Evolutionary conservation across 2,797 vertebrate species (phyloP).

Genomic region (Anguilla anguilla): DNA sequence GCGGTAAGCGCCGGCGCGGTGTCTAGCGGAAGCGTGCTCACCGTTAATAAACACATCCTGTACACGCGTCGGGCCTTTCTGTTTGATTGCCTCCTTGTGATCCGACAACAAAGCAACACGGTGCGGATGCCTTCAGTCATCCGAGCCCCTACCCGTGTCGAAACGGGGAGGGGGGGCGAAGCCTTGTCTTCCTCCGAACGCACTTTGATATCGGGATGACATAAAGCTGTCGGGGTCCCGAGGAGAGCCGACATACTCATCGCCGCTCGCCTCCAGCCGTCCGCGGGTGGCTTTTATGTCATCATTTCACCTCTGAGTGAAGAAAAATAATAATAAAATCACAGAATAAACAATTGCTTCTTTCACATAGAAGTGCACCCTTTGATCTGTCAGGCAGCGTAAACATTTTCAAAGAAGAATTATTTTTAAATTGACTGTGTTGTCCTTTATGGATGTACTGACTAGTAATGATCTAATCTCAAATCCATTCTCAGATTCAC

Average conservation of each 20-base stretch:
- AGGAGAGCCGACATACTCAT: background rate
- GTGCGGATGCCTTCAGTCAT: background rate
- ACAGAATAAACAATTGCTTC: conserved; percentile 33
- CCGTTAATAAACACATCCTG: background rate
- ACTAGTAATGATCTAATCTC: conserved; percentile 18
- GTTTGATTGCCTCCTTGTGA: background rate
- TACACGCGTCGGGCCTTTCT: background rate
- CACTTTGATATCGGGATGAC: conserved; percentile 25
- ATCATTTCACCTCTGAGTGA: conserved; percentile 28
- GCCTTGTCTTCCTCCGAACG: background rate
- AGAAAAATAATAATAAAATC: background rate
- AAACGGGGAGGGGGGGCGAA: background rate
- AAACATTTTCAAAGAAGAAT: background rate
- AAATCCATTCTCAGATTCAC: background rate
- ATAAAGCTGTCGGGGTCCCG: background rate
- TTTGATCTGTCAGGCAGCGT: conserved; percentile 28
- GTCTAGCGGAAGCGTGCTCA: background rate
- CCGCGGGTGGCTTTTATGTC: conserved; percentile 31
- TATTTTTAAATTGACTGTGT: conserved; percentile 7
- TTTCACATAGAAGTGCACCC: conserved; percentile 26
- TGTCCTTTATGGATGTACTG: conserved; percentile 20
- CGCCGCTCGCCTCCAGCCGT: background rate
- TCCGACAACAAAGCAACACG: background rate
- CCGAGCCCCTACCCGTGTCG: background rate
- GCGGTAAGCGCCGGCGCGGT: background rate